Evolutionary conservation across 2,113 vertebrate species (phyloP).

Genomic region (Mesoclemmys tuberculata): DNA sequence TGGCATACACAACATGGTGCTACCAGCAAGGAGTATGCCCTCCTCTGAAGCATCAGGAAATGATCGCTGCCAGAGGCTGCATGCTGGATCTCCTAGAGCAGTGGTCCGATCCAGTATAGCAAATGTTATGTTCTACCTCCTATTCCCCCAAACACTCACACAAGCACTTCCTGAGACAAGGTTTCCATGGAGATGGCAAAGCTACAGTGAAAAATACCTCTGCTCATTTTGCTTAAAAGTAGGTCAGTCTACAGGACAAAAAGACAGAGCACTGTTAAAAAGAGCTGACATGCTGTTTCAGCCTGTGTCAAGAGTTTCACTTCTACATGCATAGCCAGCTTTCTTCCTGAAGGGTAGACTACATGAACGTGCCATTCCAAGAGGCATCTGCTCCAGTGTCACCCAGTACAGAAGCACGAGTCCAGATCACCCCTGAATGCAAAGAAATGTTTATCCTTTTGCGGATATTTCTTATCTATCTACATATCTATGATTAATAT

Average conservation of each 20-base stretch:
- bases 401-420: not conserved
- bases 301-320: not conserved
- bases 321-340: not conserved
- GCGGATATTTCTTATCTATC: not conserved
- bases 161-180: not conserved
- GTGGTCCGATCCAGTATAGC: not conserved
- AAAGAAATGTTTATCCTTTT: rapidly evolving
- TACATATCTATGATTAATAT: not conserved
- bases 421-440: not conserved
- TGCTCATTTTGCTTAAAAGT: constrained; percentile 13
- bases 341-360: not conserved
- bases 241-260: not conserved
- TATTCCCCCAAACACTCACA: not conserved
- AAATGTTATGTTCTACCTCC: not conserved
- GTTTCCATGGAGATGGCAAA: constrained; percentile 32
- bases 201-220: not conserved
- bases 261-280: not conserved
- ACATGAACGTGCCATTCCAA: not conserved
- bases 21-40: not conserved
- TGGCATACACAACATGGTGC: not conserved
- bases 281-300: not conserved
- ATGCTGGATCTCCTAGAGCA: not conserved
- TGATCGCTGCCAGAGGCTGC: not conserved
- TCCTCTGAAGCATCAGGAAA: not conserved
- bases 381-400: not conserved